These are phyloP conservation scores for Tautogolabrus adspersus DNA, from an alignment of 2,113 vertebrate genomes.

Conservation along the genomic window DNA sequence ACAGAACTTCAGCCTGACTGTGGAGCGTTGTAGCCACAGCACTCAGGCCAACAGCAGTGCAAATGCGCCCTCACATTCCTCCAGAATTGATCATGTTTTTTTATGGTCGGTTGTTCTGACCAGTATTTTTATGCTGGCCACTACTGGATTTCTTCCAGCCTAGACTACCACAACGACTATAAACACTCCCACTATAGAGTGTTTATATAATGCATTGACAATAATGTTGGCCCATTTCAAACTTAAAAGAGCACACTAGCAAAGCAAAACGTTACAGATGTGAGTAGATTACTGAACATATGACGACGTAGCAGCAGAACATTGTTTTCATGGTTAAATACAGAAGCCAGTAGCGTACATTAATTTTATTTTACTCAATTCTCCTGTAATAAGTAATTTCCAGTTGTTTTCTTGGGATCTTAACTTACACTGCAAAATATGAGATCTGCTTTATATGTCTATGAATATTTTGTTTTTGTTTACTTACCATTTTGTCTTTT, in stretches of 20 bases:
- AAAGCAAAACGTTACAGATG: not conserved
- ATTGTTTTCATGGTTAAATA: no score
- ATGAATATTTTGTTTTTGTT: no score
- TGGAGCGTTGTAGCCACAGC: conserved; percentile 21
- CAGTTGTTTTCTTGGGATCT: no score
- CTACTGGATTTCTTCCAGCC: conserved; percentile 14
- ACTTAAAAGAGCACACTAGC: not conserved
- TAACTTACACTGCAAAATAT: no score
- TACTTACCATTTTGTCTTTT: no score
- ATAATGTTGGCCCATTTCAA: not conserved
- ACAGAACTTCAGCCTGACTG: conserved; percentile 29
- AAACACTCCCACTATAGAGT: conserved; percentile 4
- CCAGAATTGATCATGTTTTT: conserved; percentile 46
- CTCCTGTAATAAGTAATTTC: no score
- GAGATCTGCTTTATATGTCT: no score
- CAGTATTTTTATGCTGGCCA: conserved; percentile 25
- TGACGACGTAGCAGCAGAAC: not conserved
- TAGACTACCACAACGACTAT: not conserved
- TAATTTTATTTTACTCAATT: no score
- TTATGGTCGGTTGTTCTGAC: conserved; percentile 20
- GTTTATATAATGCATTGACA: conserved; percentile 16
- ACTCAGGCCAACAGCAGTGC: not conserved
- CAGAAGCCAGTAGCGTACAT: no score
- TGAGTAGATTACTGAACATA: no score
- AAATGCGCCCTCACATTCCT: conserved; percentile 51